These are phyloP conservation scores for Brachionus rotundiformis DNA, from an alignment of 1,140 invertebrate species.

Conservation along the genomic window DNA sequence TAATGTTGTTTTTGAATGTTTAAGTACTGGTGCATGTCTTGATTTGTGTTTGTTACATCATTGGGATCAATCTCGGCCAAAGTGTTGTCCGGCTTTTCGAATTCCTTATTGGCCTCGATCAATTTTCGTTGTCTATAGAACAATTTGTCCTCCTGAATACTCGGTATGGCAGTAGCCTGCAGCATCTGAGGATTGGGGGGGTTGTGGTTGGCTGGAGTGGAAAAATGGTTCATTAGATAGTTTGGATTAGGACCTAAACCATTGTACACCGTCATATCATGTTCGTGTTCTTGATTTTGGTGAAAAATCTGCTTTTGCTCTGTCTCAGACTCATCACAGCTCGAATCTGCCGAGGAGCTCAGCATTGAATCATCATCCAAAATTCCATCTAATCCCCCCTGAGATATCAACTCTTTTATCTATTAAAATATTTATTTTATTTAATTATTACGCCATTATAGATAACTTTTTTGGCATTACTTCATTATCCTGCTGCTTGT, in stretches of 20 bases:
- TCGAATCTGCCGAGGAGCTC: slow-evolving; percentile 48
- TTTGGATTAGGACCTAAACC: not conserved
- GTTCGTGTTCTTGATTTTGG: slow-evolving; percentile 2
- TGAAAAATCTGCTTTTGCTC: slow-evolving; percentile 14
- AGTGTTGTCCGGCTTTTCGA: slow-evolving; percentile 6
- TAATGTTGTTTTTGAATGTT: slow-evolving; percentile 39
- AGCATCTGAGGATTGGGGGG: slow-evolving; percentile 25
- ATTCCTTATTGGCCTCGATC: slow-evolving; percentile 27
- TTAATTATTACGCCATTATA: too few relatives aligned
- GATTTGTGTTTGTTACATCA: not conserved
- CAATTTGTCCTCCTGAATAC: slow-evolving; percentile 20
- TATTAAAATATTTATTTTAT: too few relatives aligned
- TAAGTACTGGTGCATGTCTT: slow-evolving; percentile 22
- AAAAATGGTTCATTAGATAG: slow-evolving; percentile 38
- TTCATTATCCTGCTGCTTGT: slow-evolving; percentile 51
- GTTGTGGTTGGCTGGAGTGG: slow-evolving; percentile 37
- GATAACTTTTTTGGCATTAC: too few relatives aligned
- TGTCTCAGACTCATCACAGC: slow-evolving; percentile 21
- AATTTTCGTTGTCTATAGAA: slow-evolving; percentile 34
- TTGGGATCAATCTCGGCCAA: not conserved
- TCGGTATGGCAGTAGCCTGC: slow-evolving; percentile 37
- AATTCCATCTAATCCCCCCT: slow-evolving; percentile 46
- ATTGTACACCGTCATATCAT: not conserved
- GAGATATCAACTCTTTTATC: slow-evolving; percentile 46
- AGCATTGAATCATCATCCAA: slow-evolving; percentile 47